Percentiles rank a stretch among this genome's conserved stretches.
Evolutionary conservation across 1,140 invertebrate species (phyloP).

Genomic region (Metopolophium dirhodum): DNA sequence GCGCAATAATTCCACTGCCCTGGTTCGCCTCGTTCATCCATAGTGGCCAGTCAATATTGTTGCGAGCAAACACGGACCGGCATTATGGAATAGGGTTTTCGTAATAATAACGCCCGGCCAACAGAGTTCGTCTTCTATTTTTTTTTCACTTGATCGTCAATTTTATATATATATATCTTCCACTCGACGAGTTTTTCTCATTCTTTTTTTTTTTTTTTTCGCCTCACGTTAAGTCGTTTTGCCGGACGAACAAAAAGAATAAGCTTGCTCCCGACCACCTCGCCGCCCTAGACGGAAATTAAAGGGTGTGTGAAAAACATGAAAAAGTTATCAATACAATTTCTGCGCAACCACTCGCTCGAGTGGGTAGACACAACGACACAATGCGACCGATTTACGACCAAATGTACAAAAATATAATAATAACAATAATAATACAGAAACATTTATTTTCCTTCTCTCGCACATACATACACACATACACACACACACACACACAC

Average conservation of each 20-base stretch:
- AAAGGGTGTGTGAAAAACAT: neutral
- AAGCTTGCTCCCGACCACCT: neutral
- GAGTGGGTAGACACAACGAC: neutral
- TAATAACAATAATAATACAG: neutral
- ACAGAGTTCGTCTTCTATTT: neutral
- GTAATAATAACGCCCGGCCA: neutral
- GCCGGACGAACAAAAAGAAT: conserved; percentile 9
- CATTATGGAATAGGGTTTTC: neutral
- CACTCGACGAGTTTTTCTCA: neutral
- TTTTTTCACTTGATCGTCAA: neutral
- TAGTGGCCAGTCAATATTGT: neutral
- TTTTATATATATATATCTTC: neutral
- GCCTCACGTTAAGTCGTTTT: neutral
- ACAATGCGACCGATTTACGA: neutral
- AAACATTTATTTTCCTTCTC: neutral
- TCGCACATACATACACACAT: neutral
- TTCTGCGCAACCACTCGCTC: neutral
- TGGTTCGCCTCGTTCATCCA: neutral
- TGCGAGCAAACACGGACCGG: neutral
- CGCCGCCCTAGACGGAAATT: neutral
- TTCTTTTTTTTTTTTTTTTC: neutral
- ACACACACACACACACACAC: neutral
- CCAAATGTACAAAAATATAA: neutral
- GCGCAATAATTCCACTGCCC: neutral
- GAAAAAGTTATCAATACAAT: conserved; percentile 13